These are phyloP conservation scores for Syritta pipiens DNA, from an alignment of 2,888 invertebrate genomes.

Conservation along the genomic window DNA sequence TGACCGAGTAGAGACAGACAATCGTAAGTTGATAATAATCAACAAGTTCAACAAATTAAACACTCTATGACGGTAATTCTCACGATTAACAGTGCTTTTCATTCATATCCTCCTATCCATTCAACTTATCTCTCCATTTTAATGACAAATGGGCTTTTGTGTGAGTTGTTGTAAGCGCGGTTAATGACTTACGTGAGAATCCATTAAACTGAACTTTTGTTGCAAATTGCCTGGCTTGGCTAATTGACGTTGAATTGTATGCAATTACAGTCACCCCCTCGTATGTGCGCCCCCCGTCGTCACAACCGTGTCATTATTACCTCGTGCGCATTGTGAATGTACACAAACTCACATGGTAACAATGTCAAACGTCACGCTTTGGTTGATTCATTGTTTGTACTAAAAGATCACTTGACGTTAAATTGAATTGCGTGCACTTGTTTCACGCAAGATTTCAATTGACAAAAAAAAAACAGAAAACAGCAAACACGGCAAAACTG, in stretches of 20 bases:
- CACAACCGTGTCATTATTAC: background rate
- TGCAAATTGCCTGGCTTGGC: constrained; percentile 62
- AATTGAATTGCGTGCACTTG: constrained; percentile 53
- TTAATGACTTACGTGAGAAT: constrained; percentile 51
- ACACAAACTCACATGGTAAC: background rate
- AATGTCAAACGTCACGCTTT: constrained; percentile 56
- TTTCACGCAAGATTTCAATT: constrained; percentile 57
- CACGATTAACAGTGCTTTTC: constrained; percentile 31
- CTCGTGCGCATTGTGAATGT: background rate
- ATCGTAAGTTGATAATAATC: constrained; percentile 6
- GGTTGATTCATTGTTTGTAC: constrained; percentile 35
- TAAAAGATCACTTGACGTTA: constrained; percentile 42
- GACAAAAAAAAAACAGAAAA: constrained; percentile 19
- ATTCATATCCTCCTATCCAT: constrained; percentile 1
- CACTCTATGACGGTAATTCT: constrained; percentile 53
- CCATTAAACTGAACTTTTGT: constrained; percentile 56
- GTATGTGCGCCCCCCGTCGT: background rate
- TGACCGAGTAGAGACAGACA: too few species aligned
- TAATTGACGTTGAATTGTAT: constrained; percentile 64
- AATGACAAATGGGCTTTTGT: constrained; percentile 63
- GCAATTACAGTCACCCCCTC: constrained; percentile 56
- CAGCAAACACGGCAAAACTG: background rate
- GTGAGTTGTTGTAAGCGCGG: constrained; percentile 46
- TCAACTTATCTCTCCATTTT: constrained; percentile 32
- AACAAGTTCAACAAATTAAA: constrained; percentile 56